These are phyloP conservation scores for Philypnodon macrostomus DNA, from an alignment of 2,797 vertebrate genomes.

Conservation along the genomic window DNA sequence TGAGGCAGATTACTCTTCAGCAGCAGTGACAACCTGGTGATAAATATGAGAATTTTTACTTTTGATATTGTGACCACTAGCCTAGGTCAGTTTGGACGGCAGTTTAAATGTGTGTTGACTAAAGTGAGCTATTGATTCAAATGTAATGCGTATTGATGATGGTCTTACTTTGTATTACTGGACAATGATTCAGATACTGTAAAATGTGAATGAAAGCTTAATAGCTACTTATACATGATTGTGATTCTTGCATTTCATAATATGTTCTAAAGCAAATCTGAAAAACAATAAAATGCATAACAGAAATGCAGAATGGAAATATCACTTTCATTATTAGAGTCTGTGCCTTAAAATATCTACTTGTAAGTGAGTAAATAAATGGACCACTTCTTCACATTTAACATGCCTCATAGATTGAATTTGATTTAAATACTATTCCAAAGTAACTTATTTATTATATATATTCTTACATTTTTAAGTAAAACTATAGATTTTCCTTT, in stretches of 20 bases:
- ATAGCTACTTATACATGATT: too few species aligned
- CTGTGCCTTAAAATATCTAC: not conserved
- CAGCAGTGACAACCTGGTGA: constrained; percentile 26
- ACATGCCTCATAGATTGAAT: constrained; percentile 31
- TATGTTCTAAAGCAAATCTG: too few species aligned
- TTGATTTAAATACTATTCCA: constrained; percentile 22
- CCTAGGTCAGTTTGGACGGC: not conserved
- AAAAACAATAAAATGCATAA: too few species aligned
- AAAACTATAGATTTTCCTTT: not conserved
- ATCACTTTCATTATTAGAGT: not conserved
- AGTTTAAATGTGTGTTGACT: not conserved
- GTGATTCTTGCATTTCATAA: too few species aligned
- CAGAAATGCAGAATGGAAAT: too few species aligned
- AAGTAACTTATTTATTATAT: too few species aligned
- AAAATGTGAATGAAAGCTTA: too few species aligned
- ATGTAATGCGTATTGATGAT: too few species aligned
- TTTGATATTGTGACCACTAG: constrained; percentile 6
- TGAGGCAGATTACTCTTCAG: constrained; percentile 59
- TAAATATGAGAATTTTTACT: constrained; percentile 22
- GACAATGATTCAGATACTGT: too few species aligned
- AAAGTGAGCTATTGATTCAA: too few species aligned
- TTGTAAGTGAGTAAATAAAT: constrained; percentile 11
- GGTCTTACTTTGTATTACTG: too few species aligned
- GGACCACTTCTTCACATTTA: constrained; percentile 33
- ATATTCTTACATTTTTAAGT: not conserved